phyloP scores from a whole-genome alignment of 2,113 vertebrate genomes.

The Chlamydotis undulata region DNA sequence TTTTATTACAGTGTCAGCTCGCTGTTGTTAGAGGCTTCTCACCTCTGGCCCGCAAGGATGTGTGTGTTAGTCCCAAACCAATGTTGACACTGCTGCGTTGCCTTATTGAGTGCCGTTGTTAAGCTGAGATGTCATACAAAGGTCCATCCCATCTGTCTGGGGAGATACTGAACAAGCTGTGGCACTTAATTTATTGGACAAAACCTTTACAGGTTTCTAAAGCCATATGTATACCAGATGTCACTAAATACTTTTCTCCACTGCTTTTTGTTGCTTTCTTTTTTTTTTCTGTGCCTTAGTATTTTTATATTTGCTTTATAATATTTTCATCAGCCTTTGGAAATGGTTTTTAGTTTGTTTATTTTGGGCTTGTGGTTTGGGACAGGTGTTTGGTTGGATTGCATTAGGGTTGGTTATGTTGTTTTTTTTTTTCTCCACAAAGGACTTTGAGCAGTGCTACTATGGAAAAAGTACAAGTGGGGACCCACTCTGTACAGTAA shows the following conservation, averaged over 20 bases:
- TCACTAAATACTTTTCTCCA: background rate
- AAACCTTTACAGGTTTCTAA: background rate
- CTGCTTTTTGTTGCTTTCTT: background rate
- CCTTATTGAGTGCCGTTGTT: slow-evolving; percentile 4
- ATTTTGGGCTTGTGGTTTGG: background rate
- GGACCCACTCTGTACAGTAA: background rate
- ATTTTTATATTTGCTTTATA: background rate
- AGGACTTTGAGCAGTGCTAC: background rate
- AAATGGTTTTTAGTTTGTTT: background rate
- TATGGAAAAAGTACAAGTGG: background rate
- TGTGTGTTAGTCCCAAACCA: slow-evolving; percentile 22
- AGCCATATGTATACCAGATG: background rate
- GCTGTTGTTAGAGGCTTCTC: slow-evolving; percentile 31
- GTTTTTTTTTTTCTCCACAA: background rate
- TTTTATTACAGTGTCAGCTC: slow-evolving; percentile 54
- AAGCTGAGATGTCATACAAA: slow-evolving; percentile 33
- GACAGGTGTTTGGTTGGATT: background rate
- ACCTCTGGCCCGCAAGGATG: slow-evolving; percentile 43
- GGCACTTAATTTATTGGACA: background rate
- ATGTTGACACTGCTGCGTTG: background rate
- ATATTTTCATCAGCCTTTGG: background rate
- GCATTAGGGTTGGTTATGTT: background rate
- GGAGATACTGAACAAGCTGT: background rate
- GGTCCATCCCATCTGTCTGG: background rate
- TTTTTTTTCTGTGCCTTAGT: background rate